Conservation (phyloP, 2,888 invertebrate species). For the Machimus rusticus region DNA sequence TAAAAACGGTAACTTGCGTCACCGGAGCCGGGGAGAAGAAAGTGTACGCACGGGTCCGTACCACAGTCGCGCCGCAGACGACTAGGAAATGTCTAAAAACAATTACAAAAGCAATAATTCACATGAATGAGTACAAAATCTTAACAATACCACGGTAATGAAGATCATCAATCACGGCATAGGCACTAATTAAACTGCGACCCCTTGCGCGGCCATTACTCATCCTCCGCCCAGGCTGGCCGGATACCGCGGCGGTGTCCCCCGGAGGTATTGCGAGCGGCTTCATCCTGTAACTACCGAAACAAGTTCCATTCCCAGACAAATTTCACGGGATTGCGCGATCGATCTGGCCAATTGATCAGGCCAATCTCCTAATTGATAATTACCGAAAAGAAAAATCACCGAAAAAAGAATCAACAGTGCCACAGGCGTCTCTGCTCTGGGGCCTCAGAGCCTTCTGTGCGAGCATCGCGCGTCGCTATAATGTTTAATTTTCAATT, state of each 20-base stretch:
- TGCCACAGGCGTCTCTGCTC: background rate
- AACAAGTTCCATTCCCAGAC: conserved; percentile 19
- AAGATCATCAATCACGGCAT: conserved; percentile 45
- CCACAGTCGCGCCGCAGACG: background rate
- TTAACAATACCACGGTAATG: conserved; percentile 44
- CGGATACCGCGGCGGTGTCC: background rate
- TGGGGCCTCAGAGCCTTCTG: conserved; percentile 20
- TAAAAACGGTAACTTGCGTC: conserved; percentile 19
- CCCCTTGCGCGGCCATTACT: conserved; percentile 32
- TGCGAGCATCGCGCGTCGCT: background rate
- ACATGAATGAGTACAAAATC: conserved; percentile 42
- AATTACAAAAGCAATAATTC: conserved; percentile 41
- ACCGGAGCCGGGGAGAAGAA: background rate
- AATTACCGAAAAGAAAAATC: conserved; percentile 40
- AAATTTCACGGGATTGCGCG: conserved; percentile 24
- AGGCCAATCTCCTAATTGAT: conserved; percentile 44
- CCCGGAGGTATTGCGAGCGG: conserved; percentile 5
- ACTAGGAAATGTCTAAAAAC: conserved; percentile 39
- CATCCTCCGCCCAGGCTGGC: conserved; percentile 12
- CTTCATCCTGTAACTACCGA: conserved; percentile 5
- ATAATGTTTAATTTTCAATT: conserved; percentile 44
- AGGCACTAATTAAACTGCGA: conserved; percentile 46
- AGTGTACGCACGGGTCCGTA: background rate
- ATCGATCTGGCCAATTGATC: conserved; percentile 33
- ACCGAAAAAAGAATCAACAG: conserved; percentile 33